Base-by-base conservation (phyloP, 2,797 vertebrate species). In the Notamacropus eugenii region DNA sequence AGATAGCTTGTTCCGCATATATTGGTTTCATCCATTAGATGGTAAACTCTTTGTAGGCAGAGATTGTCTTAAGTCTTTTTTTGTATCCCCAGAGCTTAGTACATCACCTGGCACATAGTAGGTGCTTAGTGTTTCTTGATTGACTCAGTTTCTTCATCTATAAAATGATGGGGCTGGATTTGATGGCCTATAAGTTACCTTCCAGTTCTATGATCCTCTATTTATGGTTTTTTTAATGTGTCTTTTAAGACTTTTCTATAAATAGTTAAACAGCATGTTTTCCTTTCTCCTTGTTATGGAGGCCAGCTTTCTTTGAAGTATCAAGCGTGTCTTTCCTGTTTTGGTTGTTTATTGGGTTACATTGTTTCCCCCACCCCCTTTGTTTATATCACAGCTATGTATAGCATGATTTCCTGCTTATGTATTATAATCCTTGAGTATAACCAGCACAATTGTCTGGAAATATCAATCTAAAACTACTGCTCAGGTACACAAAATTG, bases 291-390 rank as follows among this genome's bases (percentile, higher is more conserved):
- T 50, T 96, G 34, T 62, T 94, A 74, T 28, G 56, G 95, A 97
- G 92, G 34, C 40, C 31, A 90, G 22, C 92, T 93, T 96, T 55
- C n/a, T 96, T 74, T 55, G 93, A 97, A 94, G 93, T 56, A 91
- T 28, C 24, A 93, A 67, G 19, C 28, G 31, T 87, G 31, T 67
- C 52, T 52, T 58, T 87, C 55, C 16, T 94, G 0, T 13, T 22
- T 27, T n/a, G 22, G 62, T 57, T 91, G 67, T 92, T 94, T 95
- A 59, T 93, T 93, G 93, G 95, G 58, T 46, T 90, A 3, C 54
- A 10, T 55, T 50, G 34, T 92, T 82, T 19, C 52, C 27, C 28
- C 92, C 27, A 14, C n/a, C 19, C 67, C n/a, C n/a, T 74, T 40
- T 40, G 24, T 40, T 54, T 56, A 50, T 29, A 22, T 46, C 24